Evolutionary conservation across 1,140 invertebrate genomes (phyloP).

Genomic region (Pseudoatta argentina): DNA sequence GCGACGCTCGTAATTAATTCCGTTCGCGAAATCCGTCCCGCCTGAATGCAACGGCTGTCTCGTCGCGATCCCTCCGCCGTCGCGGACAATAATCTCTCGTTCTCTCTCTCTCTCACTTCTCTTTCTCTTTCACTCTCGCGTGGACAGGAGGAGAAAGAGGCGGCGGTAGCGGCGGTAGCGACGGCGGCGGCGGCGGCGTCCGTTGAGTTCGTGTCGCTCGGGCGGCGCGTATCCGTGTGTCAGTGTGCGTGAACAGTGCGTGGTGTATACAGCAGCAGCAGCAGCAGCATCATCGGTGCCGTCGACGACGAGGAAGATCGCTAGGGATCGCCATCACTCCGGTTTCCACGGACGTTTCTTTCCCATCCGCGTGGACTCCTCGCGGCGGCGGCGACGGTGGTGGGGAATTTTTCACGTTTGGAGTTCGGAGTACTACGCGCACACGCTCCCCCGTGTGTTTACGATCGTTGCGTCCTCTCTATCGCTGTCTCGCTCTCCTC

Average conservation of each 20-base stretch:
- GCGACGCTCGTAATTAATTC: slow-evolving; percentile 70
- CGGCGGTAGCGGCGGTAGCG: background rate
- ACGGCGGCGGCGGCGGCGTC: slow-evolving; percentile 60
- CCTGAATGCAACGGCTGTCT: slow-evolving; percentile 2
- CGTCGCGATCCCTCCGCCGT: slow-evolving; percentile 42
- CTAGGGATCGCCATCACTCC: slow-evolving; percentile 6
- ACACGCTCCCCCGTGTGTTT: slow-evolving; percentile 73
- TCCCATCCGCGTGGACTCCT: slow-evolving; percentile 7
- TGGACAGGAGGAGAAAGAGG: background rate
- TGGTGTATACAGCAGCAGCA: slow-evolving; percentile 52
- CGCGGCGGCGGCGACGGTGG: background rate
- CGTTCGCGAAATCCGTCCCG: slow-evolving; percentile 77
- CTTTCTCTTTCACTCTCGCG: slow-evolving; percentile 12
- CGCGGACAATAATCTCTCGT: slow-evolving; percentile 14
- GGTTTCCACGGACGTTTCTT: background rate
- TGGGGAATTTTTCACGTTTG: background rate
- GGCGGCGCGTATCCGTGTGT: slow-evolving; percentile 14
- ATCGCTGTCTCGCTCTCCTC: slow-evolving; percentile 71
- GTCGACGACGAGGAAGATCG: slow-evolving; percentile 30
- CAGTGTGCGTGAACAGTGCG: slow-evolving; percentile 62
- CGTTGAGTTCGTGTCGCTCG: slow-evolving; percentile 67
- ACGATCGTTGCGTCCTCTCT: slow-evolving; percentile 76
- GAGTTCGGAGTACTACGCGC: slow-evolving; percentile 57
- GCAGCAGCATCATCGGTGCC: slow-evolving; percentile 37
- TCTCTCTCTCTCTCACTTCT: background rate